A percentile compares a stretch with the other conserved stretches of the same genome.
Conservation (phyloP, 2,113 vertebrate genomes). For the Ageneiosus marmoratus region DNA sequence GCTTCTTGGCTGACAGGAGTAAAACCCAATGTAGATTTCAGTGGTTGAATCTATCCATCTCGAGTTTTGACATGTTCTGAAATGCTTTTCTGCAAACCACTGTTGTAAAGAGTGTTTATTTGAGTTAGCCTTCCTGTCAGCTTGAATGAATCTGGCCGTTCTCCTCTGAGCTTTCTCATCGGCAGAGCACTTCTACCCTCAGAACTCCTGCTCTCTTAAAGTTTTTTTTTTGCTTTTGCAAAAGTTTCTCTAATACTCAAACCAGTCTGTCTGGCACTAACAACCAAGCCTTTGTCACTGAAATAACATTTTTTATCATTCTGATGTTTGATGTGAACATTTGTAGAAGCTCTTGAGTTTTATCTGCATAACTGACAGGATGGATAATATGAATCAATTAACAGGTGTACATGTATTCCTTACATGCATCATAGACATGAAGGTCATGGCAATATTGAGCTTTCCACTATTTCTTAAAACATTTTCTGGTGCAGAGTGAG, state of each 20-base stretch:
- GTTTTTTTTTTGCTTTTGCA: background rate
- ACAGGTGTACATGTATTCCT: constrained; percentile 2
- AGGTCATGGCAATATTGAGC: too few relatives aligned
- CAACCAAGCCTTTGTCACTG: background rate
- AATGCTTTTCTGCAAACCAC: background rate
- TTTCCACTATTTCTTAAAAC: too few relatives aligned
- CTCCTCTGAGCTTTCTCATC: background rate
- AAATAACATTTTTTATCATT: background rate
- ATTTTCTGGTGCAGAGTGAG: too few relatives aligned
- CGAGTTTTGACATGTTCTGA: background rate
- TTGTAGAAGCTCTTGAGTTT: background rate
- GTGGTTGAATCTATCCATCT: background rate
- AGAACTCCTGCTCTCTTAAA: background rate
- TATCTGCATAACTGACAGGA: background rate
- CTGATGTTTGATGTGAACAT: background rate
- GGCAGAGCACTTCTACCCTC: background rate
- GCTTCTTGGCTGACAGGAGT: background rate
- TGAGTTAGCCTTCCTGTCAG: background rate
- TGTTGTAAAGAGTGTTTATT: background rate
- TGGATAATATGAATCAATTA: background rate
- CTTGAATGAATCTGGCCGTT: background rate
- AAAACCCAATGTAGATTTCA: background rate
- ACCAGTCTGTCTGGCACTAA: background rate
- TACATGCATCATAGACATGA: too few relatives aligned
- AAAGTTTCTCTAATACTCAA: background rate